phyloP scores from a whole-genome alignment of 2,113 vertebrate species.

The Oostethus manadensis region DNA sequence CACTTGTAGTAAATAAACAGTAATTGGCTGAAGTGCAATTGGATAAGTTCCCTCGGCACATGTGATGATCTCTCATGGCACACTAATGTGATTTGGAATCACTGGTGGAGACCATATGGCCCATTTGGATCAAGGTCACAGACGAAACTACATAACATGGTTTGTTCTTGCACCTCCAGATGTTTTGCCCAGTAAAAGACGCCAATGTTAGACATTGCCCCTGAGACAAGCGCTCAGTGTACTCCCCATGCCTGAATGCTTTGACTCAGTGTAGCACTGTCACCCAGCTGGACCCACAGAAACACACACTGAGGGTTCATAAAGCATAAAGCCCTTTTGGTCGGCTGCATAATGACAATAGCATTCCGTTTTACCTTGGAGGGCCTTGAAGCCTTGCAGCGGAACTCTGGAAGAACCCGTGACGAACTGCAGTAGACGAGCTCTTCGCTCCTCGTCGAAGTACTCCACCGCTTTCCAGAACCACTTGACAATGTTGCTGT shows the following conservation, averaged over 20 bases:
- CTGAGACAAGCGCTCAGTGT: conserved; percentile 13
- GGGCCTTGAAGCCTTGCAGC: conserved; percentile 96
- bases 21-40: too few relatives aligned
- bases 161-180: background rate
- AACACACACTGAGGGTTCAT: too few relatives aligned
- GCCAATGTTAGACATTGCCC: too few relatives aligned
- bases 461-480: conserved; percentile 98
- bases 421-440: conserved; percentile 94
- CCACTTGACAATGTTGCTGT: conserved; percentile 96
- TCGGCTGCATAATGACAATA: too few relatives aligned
- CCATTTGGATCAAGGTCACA: background rate
- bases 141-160: background rate
- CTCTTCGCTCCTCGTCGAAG: conserved; percentile 92
- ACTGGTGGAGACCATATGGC: too few relatives aligned
- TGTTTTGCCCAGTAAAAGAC: conserved; percentile 18
- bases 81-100: too few relatives aligned
- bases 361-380: conserved; percentile 79
- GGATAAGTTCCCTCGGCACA: too few relatives aligned
- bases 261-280: conserved; percentile 16
- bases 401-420: conserved; percentile 95
- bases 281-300: conserved; percentile 28
- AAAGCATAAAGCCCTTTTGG: too few relatives aligned
- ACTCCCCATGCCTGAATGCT: conserved; percentile 17
- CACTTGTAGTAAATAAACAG: too few relatives aligned
- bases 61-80: too few relatives aligned